These are phyloP conservation scores for Torymus tubicola DNA, from an alignment of 2,888 invertebrate species.

Conservation along the genomic window DNA sequence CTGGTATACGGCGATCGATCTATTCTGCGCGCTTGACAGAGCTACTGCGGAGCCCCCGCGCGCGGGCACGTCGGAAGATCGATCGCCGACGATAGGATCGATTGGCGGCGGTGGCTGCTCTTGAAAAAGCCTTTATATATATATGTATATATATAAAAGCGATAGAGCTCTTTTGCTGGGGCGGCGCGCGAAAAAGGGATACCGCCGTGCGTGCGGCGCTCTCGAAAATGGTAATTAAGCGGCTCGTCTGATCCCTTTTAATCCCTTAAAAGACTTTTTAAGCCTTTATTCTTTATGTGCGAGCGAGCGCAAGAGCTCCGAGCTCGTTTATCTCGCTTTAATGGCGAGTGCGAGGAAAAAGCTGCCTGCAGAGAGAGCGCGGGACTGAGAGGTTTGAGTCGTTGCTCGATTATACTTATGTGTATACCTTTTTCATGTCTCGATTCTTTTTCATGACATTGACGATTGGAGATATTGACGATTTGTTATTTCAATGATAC, in stretches of 20 bases:
- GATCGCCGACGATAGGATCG: constrained; percentile 74
- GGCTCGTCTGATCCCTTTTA: constrained; percentile 56
- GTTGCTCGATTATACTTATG: too few species aligned
- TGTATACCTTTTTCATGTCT: too few species aligned
- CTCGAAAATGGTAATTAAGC: constrained; percentile 59
- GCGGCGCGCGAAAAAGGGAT: constrained; percentile 31
- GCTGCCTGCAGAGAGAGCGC: background rate
- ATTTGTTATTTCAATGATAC: too few species aligned
- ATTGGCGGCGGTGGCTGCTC: constrained; percentile 59
- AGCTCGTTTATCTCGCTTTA: constrained; percentile 28
- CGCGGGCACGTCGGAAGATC: constrained; percentile 68
- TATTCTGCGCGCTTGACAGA: constrained; percentile 72
- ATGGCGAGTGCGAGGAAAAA: constrained; percentile 28
- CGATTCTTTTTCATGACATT: too few species aligned
- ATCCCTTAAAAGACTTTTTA: constrained; percentile 55
- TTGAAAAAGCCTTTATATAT: constrained; percentile 34
- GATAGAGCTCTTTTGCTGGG: constrained; percentile 36
- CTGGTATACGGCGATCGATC: constrained; percentile 62
- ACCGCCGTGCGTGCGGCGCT: background rate
- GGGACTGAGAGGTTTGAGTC: background rate
- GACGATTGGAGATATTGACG: too few species aligned
- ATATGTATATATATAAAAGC: constrained; percentile 25
- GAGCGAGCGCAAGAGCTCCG: background rate
- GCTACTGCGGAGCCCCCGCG: constrained; percentile 62
- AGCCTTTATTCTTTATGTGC: constrained; percentile 38